Evolutionary conservation across 2,113 vertebrate genomes (phyloP), one percentile per base, ranked within the genome.

Genomic region (Pseudolaguvia tuberculata): DNA sequence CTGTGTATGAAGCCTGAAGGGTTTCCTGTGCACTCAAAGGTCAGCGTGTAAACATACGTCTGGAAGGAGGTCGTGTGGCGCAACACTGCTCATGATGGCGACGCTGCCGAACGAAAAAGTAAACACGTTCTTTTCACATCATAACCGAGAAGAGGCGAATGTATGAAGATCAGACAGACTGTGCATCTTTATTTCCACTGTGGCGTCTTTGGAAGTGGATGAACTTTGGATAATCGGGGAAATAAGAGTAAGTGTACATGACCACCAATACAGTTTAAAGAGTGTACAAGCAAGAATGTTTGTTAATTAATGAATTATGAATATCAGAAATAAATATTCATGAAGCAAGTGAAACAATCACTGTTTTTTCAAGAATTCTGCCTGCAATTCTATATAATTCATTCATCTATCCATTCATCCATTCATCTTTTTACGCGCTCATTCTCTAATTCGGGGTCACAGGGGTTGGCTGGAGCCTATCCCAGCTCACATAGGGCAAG

Each of bases 21-120:
- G 86, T 82, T 89, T 91, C 88, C 88, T 90, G 89, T 88, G 75
- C 82, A 89, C 80, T 86, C 68, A 85, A 89, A 90, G 89, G 88
- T 89, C 87, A 89, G 82, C 68, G 78, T 78, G 77, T 89, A 91
- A 90, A 90, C 88, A 91, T 76, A 73, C 17, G 70, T 84, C 80
- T 78, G 76, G 78, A 80, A 27, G 9, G 82, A 85, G 80, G 71
- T 63, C 82, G 66, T 71, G 79, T 82, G 81, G 79, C 59, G 81
- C 67, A 80, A 84, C 79, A 27, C 18, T 31, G 80, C 35, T 78
- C 67, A 51, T 66, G 78, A 78, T 63, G 27, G 56, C 74, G 45
- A 27, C 45, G 61, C 85, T 71, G 58, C 31, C 4, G 79, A 79
- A 75, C 80, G 82, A 83, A 68, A 79, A 45, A 72, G 72, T 78